Conservation (phyloP, 1,140 invertebrate genomes). For the Drosophila santomea region DNA sequence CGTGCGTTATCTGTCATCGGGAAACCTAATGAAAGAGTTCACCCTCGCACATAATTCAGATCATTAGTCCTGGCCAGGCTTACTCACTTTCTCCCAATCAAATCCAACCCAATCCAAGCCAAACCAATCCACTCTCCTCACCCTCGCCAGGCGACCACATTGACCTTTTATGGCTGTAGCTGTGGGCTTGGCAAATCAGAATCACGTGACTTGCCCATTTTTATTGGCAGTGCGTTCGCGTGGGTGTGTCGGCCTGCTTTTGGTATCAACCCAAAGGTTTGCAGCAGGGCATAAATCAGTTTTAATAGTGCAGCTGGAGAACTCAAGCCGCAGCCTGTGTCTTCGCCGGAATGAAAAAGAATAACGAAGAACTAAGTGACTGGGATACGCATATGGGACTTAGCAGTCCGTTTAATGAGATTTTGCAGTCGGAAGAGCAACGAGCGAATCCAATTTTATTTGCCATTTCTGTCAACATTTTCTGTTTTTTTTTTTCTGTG, state of each 20-base stretch:
- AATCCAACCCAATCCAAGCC: too few species aligned
- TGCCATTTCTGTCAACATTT: conserved; percentile 51
- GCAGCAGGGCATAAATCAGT: conserved; percentile 67
- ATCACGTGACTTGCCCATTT: conserved; percentile 80
- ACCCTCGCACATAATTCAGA: conserved; percentile 57
- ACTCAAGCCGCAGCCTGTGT: conserved; percentile 56
- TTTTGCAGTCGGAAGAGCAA: conserved; percentile 58
- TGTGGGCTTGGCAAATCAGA: conserved; percentile 66
- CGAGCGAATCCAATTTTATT: conserved; percentile 57
- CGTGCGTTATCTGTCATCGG: conserved; percentile 65
- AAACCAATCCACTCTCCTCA: not conserved
- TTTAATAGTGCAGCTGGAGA: conserved; percentile 75
- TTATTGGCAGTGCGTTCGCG: conserved; percentile 59
- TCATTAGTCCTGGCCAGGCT: conserved; percentile 43
- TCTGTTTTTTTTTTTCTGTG: conserved; percentile 19
- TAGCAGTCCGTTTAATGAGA: conserved; percentile 67
- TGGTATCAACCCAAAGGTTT: conserved; percentile 16
- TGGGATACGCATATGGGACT: conserved; percentile 50
- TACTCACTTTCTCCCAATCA: conserved; percentile 43
- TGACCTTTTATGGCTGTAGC: conserved; percentile 61
- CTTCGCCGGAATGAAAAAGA: conserved; percentile 21
- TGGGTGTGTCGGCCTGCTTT: conserved; percentile 52
- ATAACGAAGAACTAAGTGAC: conserved; percentile 1
- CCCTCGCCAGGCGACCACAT: conserved; percentile 41
- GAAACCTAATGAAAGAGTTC: conserved; percentile 47